Evolutionary conservation across 2,797 vertebrate genomes (phyloP), one percentile per base, ranked within the genome.

Genomic region (Scleropages formosus): DNA sequence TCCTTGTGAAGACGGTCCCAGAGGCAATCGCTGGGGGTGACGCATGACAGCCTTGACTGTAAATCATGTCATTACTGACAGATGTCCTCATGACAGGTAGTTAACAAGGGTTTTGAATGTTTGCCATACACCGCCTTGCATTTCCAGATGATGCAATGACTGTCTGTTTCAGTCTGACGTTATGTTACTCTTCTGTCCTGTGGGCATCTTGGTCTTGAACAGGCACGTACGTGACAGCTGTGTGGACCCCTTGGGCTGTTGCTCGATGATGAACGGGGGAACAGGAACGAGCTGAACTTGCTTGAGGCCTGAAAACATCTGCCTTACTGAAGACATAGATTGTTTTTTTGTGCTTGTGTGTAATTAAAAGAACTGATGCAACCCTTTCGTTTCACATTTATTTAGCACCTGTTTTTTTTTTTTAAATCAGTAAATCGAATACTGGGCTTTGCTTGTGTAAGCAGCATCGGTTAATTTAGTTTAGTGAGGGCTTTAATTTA

Each of bases 301-400:
- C 26, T 56, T 9, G 0, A 53, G 1, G 73, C 24, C 10, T 49
- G 22, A 15, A 11, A 11, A 9, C 1, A 6, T 22, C 47, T 8
- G 22, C 16, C 56, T 39, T 69, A 16, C 70, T n/a, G 4, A 61
- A 46, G 26, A 44, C 16, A 22, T 44, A 24, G 70, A 75, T 44
- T 63, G 47, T 75, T 75, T 79, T 0, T 20, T 3, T 20, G 49
- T 61, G 60, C 39, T 47, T 64, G 26, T 63, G 60, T 79, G 53
- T 71, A 63, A 77, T 80, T 81, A 75, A 76, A 81, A 62, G 10
- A 53, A 53, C 62, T 56, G 18, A 39, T 20, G 44, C 24, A 22
- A 20, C 22, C 22, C 53, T 79, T 59, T 61, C 79, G 63, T 75
- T 76, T 80, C 80, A 13, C 72, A 67, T 64, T 74, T 73, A 65